phyloP scores from a whole-genome alignment of 2,113 vertebrate species.

The Scortum barcoo region DNA sequence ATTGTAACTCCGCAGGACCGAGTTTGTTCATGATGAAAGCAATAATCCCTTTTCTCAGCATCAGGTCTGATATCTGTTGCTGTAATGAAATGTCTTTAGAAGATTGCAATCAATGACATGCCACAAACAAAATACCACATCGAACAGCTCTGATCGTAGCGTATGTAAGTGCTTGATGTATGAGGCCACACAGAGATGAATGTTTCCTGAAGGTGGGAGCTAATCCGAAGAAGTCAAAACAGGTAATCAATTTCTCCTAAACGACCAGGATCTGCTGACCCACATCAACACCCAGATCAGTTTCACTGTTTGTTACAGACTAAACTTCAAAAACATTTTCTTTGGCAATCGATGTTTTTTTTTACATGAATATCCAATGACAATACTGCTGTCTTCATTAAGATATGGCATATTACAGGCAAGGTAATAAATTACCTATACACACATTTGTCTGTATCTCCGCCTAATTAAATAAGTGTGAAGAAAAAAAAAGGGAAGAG shows the following conservation, averaged over 20 bases:
- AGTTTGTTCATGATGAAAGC: conserved; percentile 7
- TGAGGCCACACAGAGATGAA: conserved; percentile 7
- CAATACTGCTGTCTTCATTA: background rate
- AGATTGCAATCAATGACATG: background rate
- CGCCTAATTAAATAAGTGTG: conserved; percentile 12
- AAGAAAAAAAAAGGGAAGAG: background rate
- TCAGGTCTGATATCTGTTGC: background rate
- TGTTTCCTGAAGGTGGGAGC: background rate
- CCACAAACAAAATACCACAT: background rate
- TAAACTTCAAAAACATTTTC: conserved; percentile 1
- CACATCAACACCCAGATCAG: background rate
- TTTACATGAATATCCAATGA: background rate
- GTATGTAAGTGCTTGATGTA: conserved; percentile 1
- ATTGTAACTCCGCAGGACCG: conserved; percentile 14
- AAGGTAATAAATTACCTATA: background rate
- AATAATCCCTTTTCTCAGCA: background rate
- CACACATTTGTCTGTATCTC: background rate
- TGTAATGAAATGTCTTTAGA: background rate
- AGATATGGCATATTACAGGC: background rate
- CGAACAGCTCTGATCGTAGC: background rate
- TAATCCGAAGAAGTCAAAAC: conserved; percentile 8
- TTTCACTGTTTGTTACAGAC: background rate
- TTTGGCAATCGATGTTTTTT: background rate
- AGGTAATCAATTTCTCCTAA: conserved; percentile 11
- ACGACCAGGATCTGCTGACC: conserved; percentile 1